Evolutionary conservation across 1,140 invertebrate species (phyloP).

Genomic region (Prorops nasuta): DNA sequence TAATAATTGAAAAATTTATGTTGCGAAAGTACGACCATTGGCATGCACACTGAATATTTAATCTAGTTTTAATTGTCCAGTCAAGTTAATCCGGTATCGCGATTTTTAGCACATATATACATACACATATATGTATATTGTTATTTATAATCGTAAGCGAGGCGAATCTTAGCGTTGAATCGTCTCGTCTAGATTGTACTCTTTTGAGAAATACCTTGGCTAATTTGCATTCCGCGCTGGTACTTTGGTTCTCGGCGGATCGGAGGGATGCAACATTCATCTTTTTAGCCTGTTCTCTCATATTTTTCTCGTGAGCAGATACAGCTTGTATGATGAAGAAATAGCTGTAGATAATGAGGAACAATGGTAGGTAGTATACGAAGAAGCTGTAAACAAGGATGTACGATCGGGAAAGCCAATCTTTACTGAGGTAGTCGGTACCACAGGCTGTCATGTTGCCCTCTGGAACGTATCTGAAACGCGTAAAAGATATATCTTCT

Average conservation of each 20-base stretch:
- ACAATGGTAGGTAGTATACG: slow-evolving; percentile 70
- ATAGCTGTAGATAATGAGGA: slow-evolving; percentile 75
- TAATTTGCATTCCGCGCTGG: slow-evolving; percentile 73
- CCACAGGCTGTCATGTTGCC: slow-evolving; percentile 84
- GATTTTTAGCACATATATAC: too few species aligned
- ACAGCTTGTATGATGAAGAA: slow-evolving; percentile 78
- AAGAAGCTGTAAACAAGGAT: slow-evolving; percentile 70
- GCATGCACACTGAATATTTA: too few species aligned
- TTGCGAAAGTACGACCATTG: too few species aligned
- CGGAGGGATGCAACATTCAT: slow-evolving; percentile 80
- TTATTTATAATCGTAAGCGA: too few species aligned
- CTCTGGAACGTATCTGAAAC: slow-evolving; percentile 77
- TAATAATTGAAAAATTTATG: too few species aligned
- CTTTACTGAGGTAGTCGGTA: slow-evolving; percentile 75
- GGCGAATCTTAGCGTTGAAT: too few species aligned
- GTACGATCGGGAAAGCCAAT: slow-evolving; percentile 67
- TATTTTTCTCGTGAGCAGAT: slow-evolving; percentile 74
- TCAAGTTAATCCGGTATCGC: too few species aligned
- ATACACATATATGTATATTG: too few species aligned
- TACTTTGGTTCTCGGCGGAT: slow-evolving; percentile 65
- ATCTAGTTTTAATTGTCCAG: too few species aligned
- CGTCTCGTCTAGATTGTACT: too few species aligned
- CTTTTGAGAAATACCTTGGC: too few species aligned
- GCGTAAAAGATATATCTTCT: too few species aligned
- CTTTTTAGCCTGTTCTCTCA: slow-evolving; percentile 82